A percentile compares a stretch with the other conserved stretches of the same genome.
phyloP scores from a whole-genome alignment of 2,888 invertebrate species.

The Drosophila anomalata region DNA sequence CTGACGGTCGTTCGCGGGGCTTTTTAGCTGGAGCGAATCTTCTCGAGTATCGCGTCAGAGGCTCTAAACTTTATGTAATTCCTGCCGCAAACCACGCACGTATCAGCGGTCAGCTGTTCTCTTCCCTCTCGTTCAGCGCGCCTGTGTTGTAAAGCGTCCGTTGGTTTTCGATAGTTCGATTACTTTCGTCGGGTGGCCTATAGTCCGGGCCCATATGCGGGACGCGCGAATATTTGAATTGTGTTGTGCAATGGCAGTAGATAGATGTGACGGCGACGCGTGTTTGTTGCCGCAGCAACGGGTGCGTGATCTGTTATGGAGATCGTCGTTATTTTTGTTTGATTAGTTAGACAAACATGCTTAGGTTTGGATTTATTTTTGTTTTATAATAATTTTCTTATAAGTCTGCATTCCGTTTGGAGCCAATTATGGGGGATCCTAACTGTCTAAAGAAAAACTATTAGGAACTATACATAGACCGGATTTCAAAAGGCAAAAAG shows the following conservation, averaged over 20 bases:
- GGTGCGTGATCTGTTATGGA: constrained; percentile 14
- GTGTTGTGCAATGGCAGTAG: constrained; percentile 14
- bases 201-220: constrained; percentile 31
- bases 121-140: constrained; percentile 5
- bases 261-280: constrained; percentile 4
- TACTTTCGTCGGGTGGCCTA: constrained; percentile 8
- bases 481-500: too few relatives aligned
- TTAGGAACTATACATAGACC: too few relatives aligned
- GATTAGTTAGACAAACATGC: constrained; percentile 8
- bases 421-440: not conserved
- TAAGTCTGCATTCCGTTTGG: too few relatives aligned
- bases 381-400: not conserved
- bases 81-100: constrained; percentile 60
- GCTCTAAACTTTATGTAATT: constrained; percentile 82
- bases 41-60: constrained; percentile 56
- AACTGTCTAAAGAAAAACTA: too few relatives aligned
- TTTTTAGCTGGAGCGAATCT: constrained; percentile 49
- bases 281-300: constrained; percentile 13
- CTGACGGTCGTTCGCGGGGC: constrained; percentile 45
- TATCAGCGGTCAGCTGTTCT: constrained; percentile 64
- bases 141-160: constrained; percentile 49
- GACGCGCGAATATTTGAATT: constrained; percentile 37
- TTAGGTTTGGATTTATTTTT: constrained; percentile 6
- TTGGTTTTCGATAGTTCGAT: constrained; percentile 3
- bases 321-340: constrained; percentile 6